Evolutionary conservation across 2,113 vertebrate species (phyloP).

Genomic region (Myiozetetes cayanensis): DNA sequence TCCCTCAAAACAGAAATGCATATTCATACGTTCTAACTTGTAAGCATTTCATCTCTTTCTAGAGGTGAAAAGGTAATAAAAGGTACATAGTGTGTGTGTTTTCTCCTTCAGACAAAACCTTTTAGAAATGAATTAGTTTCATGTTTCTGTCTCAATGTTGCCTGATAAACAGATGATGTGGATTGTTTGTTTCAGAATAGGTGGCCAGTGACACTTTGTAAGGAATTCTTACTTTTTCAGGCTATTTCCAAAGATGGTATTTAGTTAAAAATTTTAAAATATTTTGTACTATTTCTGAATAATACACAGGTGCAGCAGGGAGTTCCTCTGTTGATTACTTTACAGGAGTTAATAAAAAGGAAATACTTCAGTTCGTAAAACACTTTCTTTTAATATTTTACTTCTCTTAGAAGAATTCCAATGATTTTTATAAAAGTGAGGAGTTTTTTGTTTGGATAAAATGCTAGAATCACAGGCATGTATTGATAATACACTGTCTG

Average conservation of each 20-base stretch:
- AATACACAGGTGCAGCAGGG: not conserved
- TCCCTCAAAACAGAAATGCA: rapidly evolving
- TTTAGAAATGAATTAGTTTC: not conserved
- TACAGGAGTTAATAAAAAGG: not conserved
- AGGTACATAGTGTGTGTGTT: not conserved
- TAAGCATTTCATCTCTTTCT: not conserved
- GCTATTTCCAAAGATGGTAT: not conserved
- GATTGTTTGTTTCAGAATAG: not conserved
- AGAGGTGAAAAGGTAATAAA: not conserved
- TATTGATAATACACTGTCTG: not conserved
- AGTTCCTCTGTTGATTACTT: not conserved
- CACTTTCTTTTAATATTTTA: not conserved
- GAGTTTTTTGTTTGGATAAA: not conserved
- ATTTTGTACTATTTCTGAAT: not conserved
- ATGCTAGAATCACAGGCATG: not conserved
- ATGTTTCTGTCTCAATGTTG: not conserved
- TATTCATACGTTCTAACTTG: not conserved
- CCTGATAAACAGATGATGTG: not conserved
- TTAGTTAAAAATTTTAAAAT: not conserved
- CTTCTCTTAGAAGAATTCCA: not conserved
- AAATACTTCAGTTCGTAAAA: not conserved
- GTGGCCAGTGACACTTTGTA: not conserved
- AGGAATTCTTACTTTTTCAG: not conserved
- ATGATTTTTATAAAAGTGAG: not conserved
- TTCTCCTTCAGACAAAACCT: not conserved